Percentiles rank a stretch among this genome's conserved stretches.
Conservation (phyloP, 2,888 invertebrate species). For the Alcis repandata region DNA sequence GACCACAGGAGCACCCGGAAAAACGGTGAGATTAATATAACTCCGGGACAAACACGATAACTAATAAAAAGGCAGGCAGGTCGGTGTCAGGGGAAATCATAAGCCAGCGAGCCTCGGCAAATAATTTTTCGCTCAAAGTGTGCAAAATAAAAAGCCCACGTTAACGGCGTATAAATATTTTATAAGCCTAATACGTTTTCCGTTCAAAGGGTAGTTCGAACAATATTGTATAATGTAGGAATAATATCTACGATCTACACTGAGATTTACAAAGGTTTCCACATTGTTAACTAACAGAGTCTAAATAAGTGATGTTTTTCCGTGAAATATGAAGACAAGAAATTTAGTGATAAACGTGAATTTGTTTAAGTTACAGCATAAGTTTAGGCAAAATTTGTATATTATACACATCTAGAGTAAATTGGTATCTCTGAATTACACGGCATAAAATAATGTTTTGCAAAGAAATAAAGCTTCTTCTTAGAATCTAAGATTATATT, state of each 20-base stretch:
- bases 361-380: too few relatives aligned
- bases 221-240: conserved; percentile 19
- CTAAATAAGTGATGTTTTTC: too few relatives aligned
- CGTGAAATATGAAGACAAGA: too few relatives aligned
- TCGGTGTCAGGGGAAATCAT: conserved; percentile 46
- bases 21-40: conserved; percentile 87
- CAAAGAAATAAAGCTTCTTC: too few relatives aligned
- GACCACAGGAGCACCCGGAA: conserved; percentile 92
- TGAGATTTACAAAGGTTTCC: background rate
- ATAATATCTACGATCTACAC: background rate
- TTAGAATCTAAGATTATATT: too few relatives aligned
- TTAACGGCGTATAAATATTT: conserved; percentile 44
- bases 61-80: conserved; percentile 40
- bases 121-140: conserved; percentile 46
- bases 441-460: too few relatives aligned
- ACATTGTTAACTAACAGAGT: background rate
- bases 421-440: too few relatives aligned
- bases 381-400: too few relatives aligned
- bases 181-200: conserved; percentile 40
- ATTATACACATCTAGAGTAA: too few relatives aligned
- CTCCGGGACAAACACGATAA: conserved; percentile 46
- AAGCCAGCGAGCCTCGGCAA: conserved; percentile 40
- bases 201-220: conserved; percentile 34
- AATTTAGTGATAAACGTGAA: too few relatives aligned
- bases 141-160: conserved; percentile 37